These are phyloP conservation scores for Brachionus plicatilis DNA, from an alignment of 1,140 invertebrate genomes.

Conservation along the genomic window DNA sequence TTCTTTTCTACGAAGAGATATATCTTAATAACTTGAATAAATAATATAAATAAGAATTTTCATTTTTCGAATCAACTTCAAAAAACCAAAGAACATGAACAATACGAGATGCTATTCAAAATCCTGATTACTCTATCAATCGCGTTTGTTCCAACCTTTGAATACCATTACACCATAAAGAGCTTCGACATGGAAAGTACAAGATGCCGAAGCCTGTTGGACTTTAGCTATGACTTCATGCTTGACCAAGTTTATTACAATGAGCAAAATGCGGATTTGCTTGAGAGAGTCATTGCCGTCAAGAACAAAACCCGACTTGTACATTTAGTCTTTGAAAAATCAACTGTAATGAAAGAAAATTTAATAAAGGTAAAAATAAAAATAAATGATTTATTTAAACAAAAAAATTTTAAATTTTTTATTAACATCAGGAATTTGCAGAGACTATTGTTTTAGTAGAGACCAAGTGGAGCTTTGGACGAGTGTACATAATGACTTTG, in stretches of 20 bases:
- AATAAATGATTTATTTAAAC: not conserved
- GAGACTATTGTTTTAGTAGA: not conserved
- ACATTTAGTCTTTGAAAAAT: not conserved
- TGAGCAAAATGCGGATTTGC: not conserved
- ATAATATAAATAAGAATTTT: not conserved
- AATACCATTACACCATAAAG: not conserved
- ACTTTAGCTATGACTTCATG: not conserved
- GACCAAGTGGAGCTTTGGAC: constrained; percentile 3
- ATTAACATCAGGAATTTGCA: not conserved
- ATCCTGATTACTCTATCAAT: not conserved
- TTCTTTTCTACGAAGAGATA: not conserved
- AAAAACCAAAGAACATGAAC: not conserved
- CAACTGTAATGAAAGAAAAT: not conserved
- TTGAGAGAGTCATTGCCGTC: not conserved
- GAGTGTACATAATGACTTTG: not conserved
- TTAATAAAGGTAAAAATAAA: not conserved
- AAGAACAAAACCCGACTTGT: not conserved
- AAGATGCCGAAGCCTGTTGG: not conserved
- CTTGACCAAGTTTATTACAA: not conserved
- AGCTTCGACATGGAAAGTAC: not conserved
- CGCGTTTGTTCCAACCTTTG: not conserved
- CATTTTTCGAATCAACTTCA: not conserved
- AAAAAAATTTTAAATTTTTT: not conserved
- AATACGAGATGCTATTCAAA: not conserved
- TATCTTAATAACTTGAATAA: not conserved